Evolutionary conservation across 2,797 vertebrate genomes (phyloP), one percentile per base, ranked within the genome.

Genomic region (Picus viridis): DNA sequence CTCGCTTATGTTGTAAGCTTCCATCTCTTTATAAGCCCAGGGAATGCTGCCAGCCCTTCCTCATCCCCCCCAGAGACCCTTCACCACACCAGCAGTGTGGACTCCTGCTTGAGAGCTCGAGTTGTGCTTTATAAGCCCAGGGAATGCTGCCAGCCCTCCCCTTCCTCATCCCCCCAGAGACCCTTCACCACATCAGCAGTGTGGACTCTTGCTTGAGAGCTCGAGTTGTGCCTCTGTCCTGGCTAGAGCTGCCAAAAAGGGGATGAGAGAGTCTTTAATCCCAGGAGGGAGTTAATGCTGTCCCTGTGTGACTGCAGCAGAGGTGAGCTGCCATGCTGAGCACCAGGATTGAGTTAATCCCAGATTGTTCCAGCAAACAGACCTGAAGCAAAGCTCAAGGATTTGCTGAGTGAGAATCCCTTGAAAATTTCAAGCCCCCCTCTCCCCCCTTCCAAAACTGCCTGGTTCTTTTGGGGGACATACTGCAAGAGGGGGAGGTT

Each of bases 1-100:
- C 98, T 99, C 34, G 98, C 99, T 5, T 99, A 99, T 32, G 96
- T 93, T 7, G 99, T 99, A 97, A 98, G 98, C 82, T 77, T 74
- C 30, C 61, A 8, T 70, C 72, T 39, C 1, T 24, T 80, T 49
- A 75, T 39, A 19, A 73, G 16, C 4, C 17, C 63, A 13, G 6
- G 7, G 15, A 76, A 64, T 12, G 49, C 72, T 74, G 57, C 59
- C 79, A 81, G 62, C 23, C 24, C 56, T 30, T 26, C 63, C 67
- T 74, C 22, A 15, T 34, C n/a, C 18, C 45, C 18, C 23, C 7
- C 29, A 0, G 10, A 34, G 41, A 30, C 32, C 43, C 32, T 59
- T 56, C 1, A 2, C 41, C 11, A 3, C 68, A 34, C n/a, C 6
- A 0, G 49, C 77, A 51, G 53, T 3, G 1, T 58, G 73, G 82